Conservation (phyloP, 2,113 vertebrate genomes). For the Carassius carassius region DNA sequence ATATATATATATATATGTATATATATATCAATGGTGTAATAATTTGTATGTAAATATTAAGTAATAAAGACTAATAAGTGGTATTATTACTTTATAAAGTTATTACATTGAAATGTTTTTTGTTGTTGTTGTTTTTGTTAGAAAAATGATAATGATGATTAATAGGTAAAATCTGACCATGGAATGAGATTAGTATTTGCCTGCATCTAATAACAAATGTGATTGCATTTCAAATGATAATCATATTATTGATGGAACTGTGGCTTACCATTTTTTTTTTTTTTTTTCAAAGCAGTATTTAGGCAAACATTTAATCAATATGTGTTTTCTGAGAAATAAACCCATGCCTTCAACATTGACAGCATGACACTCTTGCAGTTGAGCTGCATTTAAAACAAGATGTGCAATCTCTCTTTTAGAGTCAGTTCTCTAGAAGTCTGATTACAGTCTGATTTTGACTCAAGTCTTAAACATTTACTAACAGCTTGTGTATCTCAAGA, state of each 20-base stretch:
- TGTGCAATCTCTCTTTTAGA: not conserved
- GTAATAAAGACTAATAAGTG: not conserved
- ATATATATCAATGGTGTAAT: not conserved
- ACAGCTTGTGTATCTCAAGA: not conserved
- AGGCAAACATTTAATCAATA: not conserved
- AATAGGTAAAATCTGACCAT: not conserved
- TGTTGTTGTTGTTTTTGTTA: not conserved
- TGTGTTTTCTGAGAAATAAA: not conserved
- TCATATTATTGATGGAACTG: not conserved
- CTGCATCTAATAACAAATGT: not conserved
- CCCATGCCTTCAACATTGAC: not conserved
- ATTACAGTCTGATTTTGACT: not conserved
- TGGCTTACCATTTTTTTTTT: not conserved
- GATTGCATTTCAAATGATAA: not conserved
- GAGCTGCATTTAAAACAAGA: not conserved
- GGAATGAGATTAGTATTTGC: not conserved
- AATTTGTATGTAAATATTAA: not conserved
- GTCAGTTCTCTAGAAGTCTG: not conserved
- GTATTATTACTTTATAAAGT: too few species aligned
- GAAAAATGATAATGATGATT: not conserved
- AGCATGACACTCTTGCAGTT: not conserved
- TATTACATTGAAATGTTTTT: not conserved
- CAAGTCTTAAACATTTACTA: not conserved
- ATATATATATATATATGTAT: too few species aligned
- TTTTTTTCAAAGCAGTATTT: not conserved